Evolutionary conservation across 2,888 invertebrate species (phyloP).

Genomic region (Agrochola circellaris): DNA sequence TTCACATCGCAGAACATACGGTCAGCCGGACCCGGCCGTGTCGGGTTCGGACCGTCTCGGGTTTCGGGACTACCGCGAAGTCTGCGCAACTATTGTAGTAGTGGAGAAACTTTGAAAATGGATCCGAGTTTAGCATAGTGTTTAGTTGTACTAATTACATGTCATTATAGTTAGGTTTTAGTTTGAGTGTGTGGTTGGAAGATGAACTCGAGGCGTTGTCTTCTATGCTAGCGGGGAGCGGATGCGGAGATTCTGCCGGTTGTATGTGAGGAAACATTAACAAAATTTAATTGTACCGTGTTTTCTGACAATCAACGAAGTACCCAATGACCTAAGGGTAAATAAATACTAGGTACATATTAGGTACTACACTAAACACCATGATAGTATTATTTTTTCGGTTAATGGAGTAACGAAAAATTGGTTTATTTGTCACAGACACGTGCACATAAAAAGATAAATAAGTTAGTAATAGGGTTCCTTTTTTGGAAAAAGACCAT

Average conservation of each 20-base stretch:
- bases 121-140: constrained; percentile 24
- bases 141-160: constrained; percentile 20
- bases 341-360: too few species aligned
- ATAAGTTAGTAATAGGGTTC: too few species aligned
- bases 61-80: constrained; percentile 51
- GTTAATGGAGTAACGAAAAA: too few species aligned
- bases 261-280: too few species aligned
- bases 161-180: constrained; percentile 17
- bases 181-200: constrained; percentile 3
- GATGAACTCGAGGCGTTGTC: background rate
- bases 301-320: too few species aligned
- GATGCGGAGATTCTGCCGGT: background rate
- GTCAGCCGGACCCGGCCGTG: constrained; percentile 32
- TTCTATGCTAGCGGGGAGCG: background rate
- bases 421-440: too few species aligned
- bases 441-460: too few species aligned
- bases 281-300: too few species aligned
- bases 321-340: too few species aligned
- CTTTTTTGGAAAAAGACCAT: too few species aligned
- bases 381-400: too few species aligned
- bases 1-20: constrained; percentile 58
- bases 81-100: constrained; percentile 45
- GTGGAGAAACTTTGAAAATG: constrained; percentile 48
- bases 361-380: too few species aligned
- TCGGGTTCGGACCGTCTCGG: constrained; percentile 40